A percentile compares a stretch with the other conserved stretches of the same genome.
Evolutionary conservation across 2,797 vertebrate species (phyloP).

Genomic region (Rhincodon typus): DNA sequence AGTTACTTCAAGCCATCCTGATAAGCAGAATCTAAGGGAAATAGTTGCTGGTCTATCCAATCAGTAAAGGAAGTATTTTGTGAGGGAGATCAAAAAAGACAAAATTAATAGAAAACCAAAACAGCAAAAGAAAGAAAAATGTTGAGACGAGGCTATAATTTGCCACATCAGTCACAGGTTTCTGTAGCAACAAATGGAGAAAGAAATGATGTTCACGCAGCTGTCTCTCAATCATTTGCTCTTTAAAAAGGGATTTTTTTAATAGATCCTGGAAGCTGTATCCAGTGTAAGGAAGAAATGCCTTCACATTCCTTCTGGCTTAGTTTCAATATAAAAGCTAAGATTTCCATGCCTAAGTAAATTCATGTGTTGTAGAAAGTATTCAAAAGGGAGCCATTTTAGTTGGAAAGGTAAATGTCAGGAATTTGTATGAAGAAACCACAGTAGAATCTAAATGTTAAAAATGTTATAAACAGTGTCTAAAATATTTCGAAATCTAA

Average conservation of each 20-base stretch:
- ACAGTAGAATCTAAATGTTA: not conserved
- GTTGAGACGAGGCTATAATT: not conserved
- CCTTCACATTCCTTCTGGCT: not conserved
- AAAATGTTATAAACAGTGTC: no score
- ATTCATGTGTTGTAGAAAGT: not conserved
- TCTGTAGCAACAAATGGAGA: not conserved
- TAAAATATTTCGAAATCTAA: not conserved
- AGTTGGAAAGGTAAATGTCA: constrained; percentile 28
- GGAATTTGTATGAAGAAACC: constrained; percentile 8
- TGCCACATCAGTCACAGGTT: not conserved
- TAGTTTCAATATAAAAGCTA: not conserved
- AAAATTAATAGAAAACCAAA: not conserved
- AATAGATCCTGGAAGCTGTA: not conserved
- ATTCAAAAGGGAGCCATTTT: not conserved
- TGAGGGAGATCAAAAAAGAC: not conserved
- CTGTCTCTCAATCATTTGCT: not conserved
- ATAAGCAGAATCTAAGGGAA: not conserved
- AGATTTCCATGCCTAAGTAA: constrained; percentile 11
- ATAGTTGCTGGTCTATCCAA: not conserved
- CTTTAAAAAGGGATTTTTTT: not conserved
- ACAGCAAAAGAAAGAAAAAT: not conserved
- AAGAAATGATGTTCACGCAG: not conserved
- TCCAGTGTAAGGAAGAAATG: not conserved
- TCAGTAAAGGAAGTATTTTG: not conserved
- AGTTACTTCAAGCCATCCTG: not conserved